Percentiles rank a stretch among this genome's conserved stretches.
phyloP scores from a whole-genome alignment of 2,113 vertebrate species.

The Cnemophilus loriae region DNA sequence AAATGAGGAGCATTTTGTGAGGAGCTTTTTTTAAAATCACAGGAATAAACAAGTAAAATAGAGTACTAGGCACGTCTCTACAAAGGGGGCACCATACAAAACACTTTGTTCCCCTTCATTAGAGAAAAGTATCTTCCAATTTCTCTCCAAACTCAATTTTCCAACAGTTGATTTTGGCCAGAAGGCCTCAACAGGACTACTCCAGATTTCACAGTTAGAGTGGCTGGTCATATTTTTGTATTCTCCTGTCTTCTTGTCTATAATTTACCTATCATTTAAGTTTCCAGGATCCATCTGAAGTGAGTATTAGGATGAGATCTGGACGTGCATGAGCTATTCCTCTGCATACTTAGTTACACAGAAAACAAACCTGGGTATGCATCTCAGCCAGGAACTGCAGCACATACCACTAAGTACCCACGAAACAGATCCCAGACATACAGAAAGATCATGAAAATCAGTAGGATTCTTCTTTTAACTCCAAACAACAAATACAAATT shows the following conservation, averaged over 20 bases:
- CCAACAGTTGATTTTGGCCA: neutral
- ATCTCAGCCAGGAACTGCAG: neutral
- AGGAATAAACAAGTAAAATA: slow-evolving; percentile 32
- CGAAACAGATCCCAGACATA: neutral
- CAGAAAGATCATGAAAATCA: neutral
- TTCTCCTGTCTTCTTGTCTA: neutral
- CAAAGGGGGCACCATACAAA: neutral
- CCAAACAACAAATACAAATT: neutral
- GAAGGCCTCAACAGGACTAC: neutral
- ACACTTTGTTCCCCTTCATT: neutral
- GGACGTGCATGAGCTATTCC: neutral
- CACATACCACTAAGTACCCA: neutral
- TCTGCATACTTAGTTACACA: neutral
- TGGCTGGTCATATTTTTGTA: neutral
- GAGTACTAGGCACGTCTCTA: neutral
- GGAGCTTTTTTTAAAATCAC: neutral
- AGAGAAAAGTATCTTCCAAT: neutral
- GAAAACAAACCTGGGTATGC: neutral
- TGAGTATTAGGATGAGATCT: neutral
- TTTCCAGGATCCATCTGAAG: neutral
- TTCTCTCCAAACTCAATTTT: neutral
- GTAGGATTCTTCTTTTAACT: neutral
- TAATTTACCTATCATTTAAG: neutral
- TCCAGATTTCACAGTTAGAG: neutral
- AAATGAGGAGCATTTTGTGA: neutral